Conservation (phyloP, 2,888 invertebrate species). For the Dorcus hopei region DNA sequence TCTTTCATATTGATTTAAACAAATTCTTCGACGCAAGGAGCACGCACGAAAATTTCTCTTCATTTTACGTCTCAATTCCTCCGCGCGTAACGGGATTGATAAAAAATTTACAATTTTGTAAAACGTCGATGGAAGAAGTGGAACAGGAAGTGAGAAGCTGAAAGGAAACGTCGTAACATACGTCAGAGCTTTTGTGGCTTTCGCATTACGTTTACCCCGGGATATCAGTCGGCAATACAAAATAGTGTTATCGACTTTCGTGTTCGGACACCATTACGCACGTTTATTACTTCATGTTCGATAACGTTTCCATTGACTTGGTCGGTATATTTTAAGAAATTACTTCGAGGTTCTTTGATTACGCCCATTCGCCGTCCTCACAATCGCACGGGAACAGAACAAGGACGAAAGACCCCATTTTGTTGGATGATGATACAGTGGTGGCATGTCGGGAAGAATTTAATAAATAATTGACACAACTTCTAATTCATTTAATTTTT, state of each 20-base stretch:
- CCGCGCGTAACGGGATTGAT: no score
- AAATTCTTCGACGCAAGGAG: no score
- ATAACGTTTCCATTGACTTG: slow-evolving; percentile 39
- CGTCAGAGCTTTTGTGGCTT: slow-evolving; percentile 13
- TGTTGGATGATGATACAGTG: no score
- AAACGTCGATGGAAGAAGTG: not conserved
- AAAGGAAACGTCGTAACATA: not conserved
- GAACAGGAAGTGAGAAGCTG: not conserved
- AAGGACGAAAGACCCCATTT: no score
- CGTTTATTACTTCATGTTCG: slow-evolving; percentile 46
- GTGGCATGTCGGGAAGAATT: slow-evolving; percentile 10
- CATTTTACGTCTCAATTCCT: no score
- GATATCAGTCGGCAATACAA: slow-evolving; percentile 37
- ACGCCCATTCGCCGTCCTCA: no score
- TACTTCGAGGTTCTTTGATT: slow-evolving; percentile 23
- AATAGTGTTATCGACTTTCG: slow-evolving; percentile 43
- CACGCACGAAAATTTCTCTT: no score
- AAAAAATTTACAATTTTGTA: no score
- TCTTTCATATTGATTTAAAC: no score
- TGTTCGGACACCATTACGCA: slow-evolving; percentile 46
- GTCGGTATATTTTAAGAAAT: slow-evolving; percentile 46
- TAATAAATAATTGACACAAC: slow-evolving; percentile 14
- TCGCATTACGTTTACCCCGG: slow-evolving; percentile 23
- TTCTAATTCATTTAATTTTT: not conserved
- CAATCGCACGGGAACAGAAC: no score